phyloP scores from a whole-genome alignment of 2,113 vertebrate species.

The Accipiter virgatus region DNA sequence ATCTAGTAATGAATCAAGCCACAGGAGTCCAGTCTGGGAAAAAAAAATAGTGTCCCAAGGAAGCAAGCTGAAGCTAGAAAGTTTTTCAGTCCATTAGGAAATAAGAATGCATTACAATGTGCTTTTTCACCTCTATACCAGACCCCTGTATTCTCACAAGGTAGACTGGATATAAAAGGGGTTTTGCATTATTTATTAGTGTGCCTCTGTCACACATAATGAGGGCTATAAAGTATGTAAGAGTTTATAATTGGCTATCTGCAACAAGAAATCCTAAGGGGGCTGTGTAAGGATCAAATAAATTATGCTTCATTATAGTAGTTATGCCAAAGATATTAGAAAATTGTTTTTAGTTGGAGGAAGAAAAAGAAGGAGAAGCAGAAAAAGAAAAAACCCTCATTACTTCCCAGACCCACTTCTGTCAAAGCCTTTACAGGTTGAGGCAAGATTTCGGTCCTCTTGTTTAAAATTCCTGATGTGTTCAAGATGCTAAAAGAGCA shows the following conservation, averaged over 20 bases:
- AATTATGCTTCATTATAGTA: slow-evolving; percentile 66
- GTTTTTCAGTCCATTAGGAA: slow-evolving; percentile 49
- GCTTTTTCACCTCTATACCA: not conserved
- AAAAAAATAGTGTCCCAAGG: not conserved
- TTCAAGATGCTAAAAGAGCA: slow-evolving; percentile 11
- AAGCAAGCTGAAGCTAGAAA: not conserved
- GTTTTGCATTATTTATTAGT: slow-evolving; percentile 64
- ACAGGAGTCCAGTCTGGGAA: slow-evolving; percentile 1
- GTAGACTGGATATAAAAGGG: slow-evolving; percentile 36
- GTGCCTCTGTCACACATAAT: slow-evolving; percentile 56
- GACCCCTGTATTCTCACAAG: slow-evolving; percentile 36
- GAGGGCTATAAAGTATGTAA: slow-evolving; percentile 54
- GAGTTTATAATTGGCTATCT: slow-evolving; percentile 66
- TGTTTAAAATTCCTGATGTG: slow-evolving; percentile 27
- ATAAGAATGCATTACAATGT: slow-evolving; percentile 35
- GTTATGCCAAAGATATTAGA: slow-evolving; percentile 56
- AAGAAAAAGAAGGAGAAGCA: slow-evolving; percentile 15
- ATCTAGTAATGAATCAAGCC: slow-evolving; percentile 34
- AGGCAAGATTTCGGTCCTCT: not conserved
- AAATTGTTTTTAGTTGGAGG: slow-evolving; percentile 48
- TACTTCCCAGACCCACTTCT: not conserved
- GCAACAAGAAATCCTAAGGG: slow-evolving; percentile 50
- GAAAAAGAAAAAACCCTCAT: not conserved
- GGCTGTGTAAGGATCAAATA: slow-evolving; percentile 60
- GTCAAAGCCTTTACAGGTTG: not conserved